Conservation (phyloP, 1,140 invertebrate genomes). For the Cataglyphis hispanica region DNA sequence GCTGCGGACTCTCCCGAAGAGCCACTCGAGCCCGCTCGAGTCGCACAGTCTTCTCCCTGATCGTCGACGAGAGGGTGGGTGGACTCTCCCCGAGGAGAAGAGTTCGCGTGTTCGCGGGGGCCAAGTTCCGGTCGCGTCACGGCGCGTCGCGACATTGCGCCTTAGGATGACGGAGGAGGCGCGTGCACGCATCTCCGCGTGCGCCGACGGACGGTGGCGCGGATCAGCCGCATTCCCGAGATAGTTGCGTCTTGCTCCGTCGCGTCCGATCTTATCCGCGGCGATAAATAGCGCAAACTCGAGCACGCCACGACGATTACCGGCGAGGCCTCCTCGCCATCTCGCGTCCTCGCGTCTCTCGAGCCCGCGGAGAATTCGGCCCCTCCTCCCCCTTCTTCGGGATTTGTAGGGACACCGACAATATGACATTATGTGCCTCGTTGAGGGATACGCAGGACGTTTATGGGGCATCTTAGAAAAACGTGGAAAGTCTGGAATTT, state of each 20-base stretch:
- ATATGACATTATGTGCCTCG: background rate
- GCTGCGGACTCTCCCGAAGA: background rate
- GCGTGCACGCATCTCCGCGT: slow-evolving; percentile 43
- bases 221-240: slow-evolving; percentile 33
- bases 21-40: background rate
- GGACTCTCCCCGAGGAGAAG: slow-evolving; percentile 18
- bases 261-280: slow-evolving; percentile 40
- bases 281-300: slow-evolving; percentile 40
- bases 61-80: background rate
- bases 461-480: too few relatives aligned
- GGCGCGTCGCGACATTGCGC: slow-evolving; percentile 21
- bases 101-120: slow-evolving; percentile 24
- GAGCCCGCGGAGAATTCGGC: slow-evolving; percentile 24
- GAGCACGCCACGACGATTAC: slow-evolving; percentile 43
- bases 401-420: background rate
- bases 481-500: too few relatives aligned
- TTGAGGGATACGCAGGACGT: background rate
- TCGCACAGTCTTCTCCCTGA: slow-evolving; percentile 5
- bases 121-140: slow-evolving; percentile 31
- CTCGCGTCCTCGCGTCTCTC: background rate
- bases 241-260: slow-evolving; percentile 50
- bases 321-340: slow-evolving; percentile 26
- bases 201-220: background rate
- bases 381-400: too few relatives aligned
- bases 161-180: slow-evolving; percentile 38